Base-by-base conservation (phyloP, 2,888 invertebrate genomes). In the Druceiella hillmani region DNA sequence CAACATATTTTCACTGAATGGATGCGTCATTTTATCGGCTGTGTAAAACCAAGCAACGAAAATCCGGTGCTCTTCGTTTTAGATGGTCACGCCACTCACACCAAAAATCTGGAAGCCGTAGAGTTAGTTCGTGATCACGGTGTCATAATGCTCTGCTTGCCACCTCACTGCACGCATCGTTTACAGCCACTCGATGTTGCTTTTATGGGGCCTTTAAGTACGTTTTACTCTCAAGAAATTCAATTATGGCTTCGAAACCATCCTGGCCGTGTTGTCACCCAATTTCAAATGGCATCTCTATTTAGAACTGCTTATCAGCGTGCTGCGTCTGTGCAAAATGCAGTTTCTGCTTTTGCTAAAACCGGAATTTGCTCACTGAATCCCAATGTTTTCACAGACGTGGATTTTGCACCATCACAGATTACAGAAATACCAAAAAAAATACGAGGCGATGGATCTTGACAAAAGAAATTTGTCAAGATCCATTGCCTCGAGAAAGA, bases 151-250 rank as follows among this genome's bases (percentile, higher is more conserved):
- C 38, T 61, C 10, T 56, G 53, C 34, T 46, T 57, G 13, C 59
- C 58, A 14, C 57, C 58, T 11, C 59, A 53, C 34, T 52, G 50
- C 38, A 55, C 52, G 7, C 50, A 56, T 35, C 35, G 47, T 40
- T 33, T 58, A 45, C 54, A 62, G 49, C 52, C 60, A 36, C 46
- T 56, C 4, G 54, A 57, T 35, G 53, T 55, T 3, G 35, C 44
- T 7, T 54, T 55, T 40, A 53, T 48, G 47, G 51, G 48, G 2
- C 55, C 57, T 17, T 38, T 58, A 9, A 50, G 45, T 15, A 52
- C 51, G 1, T 54, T 44, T 46, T 56, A 50, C 36, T 47, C 50
- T 25, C 51, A 55, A 47, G 52, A 52, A 38, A 41, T 53, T 16
- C 25, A 36, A n/a, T 49, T 28, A 11, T 56, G 50, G 52, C 43